phyloP scores from a whole-genome alignment of 37 sponge, comb jelly and placozoan species.

The Aplysina aerophoba region DNA sequence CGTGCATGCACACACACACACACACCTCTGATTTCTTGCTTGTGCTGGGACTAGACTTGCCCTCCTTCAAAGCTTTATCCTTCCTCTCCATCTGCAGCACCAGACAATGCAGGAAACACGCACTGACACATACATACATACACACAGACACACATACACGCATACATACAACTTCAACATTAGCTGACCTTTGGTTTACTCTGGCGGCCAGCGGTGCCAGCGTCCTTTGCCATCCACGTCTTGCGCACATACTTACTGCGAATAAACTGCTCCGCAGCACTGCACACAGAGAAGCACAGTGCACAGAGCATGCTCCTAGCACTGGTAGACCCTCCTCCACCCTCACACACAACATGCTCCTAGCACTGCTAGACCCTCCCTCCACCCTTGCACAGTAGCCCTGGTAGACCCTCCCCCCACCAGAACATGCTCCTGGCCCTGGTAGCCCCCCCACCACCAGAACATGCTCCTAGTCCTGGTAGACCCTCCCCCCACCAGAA shows the following conservation, averaged over 20 bases:
- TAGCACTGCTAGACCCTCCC: too few species aligned
- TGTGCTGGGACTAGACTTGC: neutral
- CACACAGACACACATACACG: neutral
- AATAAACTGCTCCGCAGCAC: conserved; percentile 92
- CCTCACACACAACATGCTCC: neutral
- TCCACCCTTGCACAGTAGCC: too few species aligned
- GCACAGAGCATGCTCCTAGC: too few species aligned
- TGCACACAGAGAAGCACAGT: conserved; percentile 32
- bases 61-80: neutral
- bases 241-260: conserved; percentile 88
- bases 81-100: neutral
- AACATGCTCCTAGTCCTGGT: too few species aligned
- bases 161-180: neutral
- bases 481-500: too few species aligned
- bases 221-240: conserved; percentile 45
- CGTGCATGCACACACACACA: too few species aligned
- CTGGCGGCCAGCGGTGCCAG: neutral
- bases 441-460: too few species aligned
- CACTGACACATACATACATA: neutral
- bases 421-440: too few species aligned
- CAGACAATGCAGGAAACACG: neutral
- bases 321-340: neutral
- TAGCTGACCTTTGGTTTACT: neutral
- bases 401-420: too few species aligned
- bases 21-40: too few species aligned